A percentile compares a stretch with the other conserved stretches of the same genome.
These are phyloP conservation scores for Anticlea derivata DNA, from an alignment of 2,888 invertebrate species.

Conservation along the genomic window DNA sequence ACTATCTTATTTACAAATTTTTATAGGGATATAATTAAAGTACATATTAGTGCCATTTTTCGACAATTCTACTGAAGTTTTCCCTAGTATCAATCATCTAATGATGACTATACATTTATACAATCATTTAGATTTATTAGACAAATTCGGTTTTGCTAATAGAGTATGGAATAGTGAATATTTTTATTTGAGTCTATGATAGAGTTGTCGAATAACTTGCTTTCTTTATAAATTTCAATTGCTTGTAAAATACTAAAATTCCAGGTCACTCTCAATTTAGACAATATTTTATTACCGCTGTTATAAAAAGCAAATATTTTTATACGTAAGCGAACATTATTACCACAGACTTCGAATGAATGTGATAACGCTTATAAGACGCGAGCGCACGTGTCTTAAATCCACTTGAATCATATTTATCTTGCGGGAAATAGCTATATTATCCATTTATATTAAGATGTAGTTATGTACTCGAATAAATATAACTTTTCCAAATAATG, in stretches of 20 bases:
- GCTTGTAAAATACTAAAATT: constrained; percentile 1
- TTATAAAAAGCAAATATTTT: constrained; percentile 67
- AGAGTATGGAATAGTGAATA: neutral
- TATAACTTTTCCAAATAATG: constrained; percentile 79
- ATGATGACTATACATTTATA: constrained; percentile 26
- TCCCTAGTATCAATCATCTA: constrained; percentile 15
- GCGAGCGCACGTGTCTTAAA: constrained; percentile 69
- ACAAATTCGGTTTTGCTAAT: constrained; percentile 17
- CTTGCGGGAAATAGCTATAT: constrained; percentile 80
- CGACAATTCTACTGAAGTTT: constrained; percentile 47
- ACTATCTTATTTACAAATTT: constrained; percentile 23
- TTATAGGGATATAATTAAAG: constrained; percentile 44
- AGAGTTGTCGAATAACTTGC: constrained; percentile 32
- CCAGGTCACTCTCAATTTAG: constrained; percentile 57
- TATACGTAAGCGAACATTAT: constrained; percentile 59
- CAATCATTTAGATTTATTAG: constrained; percentile 20
- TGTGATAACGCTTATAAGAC: constrained; percentile 73
- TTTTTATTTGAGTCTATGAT: constrained; percentile 14
- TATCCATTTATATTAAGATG: constrained; percentile 83
- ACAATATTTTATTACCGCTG: constrained; percentile 50
- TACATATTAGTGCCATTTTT: constrained; percentile 73
- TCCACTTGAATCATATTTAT: constrained; percentile 80
- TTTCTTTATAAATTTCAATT: constrained; percentile 15
- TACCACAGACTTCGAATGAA: constrained; percentile 65
- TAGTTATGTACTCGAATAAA: constrained; percentile 85